Evolutionary conservation across 2,113 vertebrate species (phyloP).

Genomic region (Symphodus melops): DNA sequence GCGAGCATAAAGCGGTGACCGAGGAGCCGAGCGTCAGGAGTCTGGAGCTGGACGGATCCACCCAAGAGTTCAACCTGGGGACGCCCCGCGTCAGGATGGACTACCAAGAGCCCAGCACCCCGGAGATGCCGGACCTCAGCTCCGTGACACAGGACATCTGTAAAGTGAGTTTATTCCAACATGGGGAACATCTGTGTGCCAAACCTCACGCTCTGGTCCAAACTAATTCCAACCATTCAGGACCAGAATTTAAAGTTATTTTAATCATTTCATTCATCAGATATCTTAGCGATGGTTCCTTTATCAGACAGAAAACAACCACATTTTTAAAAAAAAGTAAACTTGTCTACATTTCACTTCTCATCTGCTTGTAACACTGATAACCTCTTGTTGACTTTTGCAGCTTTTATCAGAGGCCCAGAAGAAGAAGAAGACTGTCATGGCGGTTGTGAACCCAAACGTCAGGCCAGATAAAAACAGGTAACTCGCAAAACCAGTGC

Average conservation of each 20-base stretch:
- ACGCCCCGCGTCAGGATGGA: conserved; percentile 66
- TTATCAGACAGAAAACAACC: no score
- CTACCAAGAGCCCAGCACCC: conserved; percentile 72
- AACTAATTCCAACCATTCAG: no score
- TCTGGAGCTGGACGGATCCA: conserved; percentile 62
- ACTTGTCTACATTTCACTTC: no score
- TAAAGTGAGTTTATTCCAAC: conserved; percentile 62
- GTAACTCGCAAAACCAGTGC: background rate
- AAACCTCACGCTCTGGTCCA: no score
- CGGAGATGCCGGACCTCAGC: conserved; percentile 84
- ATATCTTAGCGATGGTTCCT: no score
- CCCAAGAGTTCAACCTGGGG: conserved; percentile 73
- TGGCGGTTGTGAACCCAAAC: background rate
- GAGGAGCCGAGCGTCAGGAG: background rate
- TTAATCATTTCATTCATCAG: no score
- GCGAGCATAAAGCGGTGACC: background rate
- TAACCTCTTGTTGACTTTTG: conserved; percentile 6
- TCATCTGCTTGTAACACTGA: background rate
- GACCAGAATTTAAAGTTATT: no score
- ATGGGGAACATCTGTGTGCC: background rate
- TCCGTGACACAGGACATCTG: conserved; percentile 83
- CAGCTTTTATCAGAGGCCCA: conserved; percentile 75
- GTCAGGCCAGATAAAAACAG: conserved; percentile 14
- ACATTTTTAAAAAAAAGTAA: no score
- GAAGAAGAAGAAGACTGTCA: conserved; percentile 46